These are phyloP conservation scores for Spongilla lacustris DNA, from an alignment of 37 sponge, comb jelly and placozoan genomes.

Conservation along the genomic window DNA sequence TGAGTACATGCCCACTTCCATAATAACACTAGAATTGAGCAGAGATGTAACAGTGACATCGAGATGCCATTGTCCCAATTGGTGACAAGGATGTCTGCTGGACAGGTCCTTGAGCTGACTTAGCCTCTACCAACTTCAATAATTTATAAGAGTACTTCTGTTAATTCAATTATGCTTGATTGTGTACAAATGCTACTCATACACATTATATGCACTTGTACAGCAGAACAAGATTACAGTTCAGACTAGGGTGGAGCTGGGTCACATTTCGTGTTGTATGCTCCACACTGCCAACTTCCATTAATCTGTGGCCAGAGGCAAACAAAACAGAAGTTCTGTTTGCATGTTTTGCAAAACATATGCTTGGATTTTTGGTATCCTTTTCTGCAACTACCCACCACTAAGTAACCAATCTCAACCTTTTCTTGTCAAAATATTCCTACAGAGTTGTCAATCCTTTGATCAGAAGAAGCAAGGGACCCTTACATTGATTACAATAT, in stretches of 20 bases:
- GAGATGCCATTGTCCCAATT: no score
- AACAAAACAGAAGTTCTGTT: constrained; percentile 37
- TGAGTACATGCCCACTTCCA: no score
- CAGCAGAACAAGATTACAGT: neutral
- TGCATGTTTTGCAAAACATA: neutral
- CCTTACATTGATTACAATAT: constrained; percentile 6
- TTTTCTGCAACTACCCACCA: constrained; percentile 11
- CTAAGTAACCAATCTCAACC: constrained; percentile 14
- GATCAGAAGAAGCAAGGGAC: constrained; percentile 6
- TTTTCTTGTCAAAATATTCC: constrained; percentile 33
- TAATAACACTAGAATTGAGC: no score
- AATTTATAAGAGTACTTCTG: no score
- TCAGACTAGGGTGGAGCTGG: constrained; percentile 38
- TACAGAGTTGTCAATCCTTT: neutral
- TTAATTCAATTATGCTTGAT: no score
- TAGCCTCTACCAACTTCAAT: no score
- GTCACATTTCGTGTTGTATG: constrained; percentile 20
- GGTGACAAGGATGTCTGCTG: no score
- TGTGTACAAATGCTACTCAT: no score
- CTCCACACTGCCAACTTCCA: constrained; percentile 46
- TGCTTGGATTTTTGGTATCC: no score
- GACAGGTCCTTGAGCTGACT: no score
- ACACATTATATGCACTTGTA: no score
- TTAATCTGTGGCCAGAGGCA: constrained; percentile 18
- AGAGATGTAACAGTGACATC: no score